Conservation (phyloP, 2,797 vertebrate genomes). For the Coregonus suidteri region DNA sequence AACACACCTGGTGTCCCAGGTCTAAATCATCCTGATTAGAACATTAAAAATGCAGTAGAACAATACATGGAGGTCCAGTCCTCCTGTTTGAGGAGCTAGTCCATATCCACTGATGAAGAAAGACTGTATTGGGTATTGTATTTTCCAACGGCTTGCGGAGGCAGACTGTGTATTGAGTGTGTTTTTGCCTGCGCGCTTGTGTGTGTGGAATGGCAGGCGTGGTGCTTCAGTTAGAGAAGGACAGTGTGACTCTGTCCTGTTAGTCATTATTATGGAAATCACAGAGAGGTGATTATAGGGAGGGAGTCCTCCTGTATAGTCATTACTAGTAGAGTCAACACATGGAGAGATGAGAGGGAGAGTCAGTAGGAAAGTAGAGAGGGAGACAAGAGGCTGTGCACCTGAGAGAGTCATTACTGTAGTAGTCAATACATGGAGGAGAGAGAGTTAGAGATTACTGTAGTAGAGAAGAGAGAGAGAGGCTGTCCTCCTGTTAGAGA, state of each 20-base stretch:
- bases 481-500: no score
- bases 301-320: no score
- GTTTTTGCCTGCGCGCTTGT: not conserved
- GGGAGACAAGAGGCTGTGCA: not conserved
- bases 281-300: not conserved
- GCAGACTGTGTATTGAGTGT: not conserved
- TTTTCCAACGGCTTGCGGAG: not conserved
- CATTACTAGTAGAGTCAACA: no score
- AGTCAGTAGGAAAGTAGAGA: not conserved
- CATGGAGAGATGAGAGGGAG: not conserved
- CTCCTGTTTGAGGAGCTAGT: not conserved
- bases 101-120: not conserved
- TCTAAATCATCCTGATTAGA: no score
- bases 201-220: slow-evolving; percentile 2
- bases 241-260: not conserved
- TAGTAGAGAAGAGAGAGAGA: not conserved
- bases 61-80: no score
- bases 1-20: no score
- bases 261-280: not conserved
- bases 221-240: not conserved
- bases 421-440: no score
- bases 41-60: no score
- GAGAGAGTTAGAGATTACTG: no score
- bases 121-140: not conserved
- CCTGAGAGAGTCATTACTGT: no score